Evolutionary conservation across 2,797 vertebrate species (phyloP), one percentile per base, ranked within the genome.

Genomic region (Adrianichthys oophorus): DNA sequence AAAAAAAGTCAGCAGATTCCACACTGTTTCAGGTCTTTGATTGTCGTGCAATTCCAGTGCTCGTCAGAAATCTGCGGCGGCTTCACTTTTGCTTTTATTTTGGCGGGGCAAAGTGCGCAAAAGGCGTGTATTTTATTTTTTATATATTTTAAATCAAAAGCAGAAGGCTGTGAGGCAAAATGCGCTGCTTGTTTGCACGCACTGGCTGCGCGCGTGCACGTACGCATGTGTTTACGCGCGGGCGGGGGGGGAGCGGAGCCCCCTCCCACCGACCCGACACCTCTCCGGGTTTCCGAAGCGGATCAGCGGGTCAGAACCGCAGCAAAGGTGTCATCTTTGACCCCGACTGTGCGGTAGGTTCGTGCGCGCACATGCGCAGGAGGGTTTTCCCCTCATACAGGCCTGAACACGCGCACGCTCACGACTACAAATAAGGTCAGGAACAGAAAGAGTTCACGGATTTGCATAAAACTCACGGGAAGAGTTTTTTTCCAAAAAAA

Each of bases 401-500:
- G 67, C 74, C 61, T 57, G 0, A n/a, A 43, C 37, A 51, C 56
- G 24, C 66, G 21, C 48, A 56, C 64, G 48, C 48, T 48, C 42
- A 70, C 26, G 48, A 37, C 40, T n/a, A 47, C 24, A 48, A 48
- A 50, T 16, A 29, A 29, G 7, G 48, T 13, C 5, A 14, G 48
- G 42, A 59, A 17, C 66, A 16, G 52, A 1, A 48, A 45, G 62
- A 62, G 21, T 43, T 54, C 41, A 65, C 42, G 47, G 43, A 52
- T 63, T 82, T 86, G 80, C 81, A 75, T 86, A 37, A 84, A 66
- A 72, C 72, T 59, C 23, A 43, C 13, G n/a, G 41, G 68, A 78
- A 79, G 74, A 78, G 68, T 77, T 82, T 3, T 6, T 1, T 68
- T 69, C 63, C 68, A 65, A 58, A 66, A 67, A 26, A 32, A 41